These are phyloP conservation scores for Heterocephalus glaber DNA, from an alignment of 2,113 vertebrate genomes.

Conservation along the genomic window DNA sequence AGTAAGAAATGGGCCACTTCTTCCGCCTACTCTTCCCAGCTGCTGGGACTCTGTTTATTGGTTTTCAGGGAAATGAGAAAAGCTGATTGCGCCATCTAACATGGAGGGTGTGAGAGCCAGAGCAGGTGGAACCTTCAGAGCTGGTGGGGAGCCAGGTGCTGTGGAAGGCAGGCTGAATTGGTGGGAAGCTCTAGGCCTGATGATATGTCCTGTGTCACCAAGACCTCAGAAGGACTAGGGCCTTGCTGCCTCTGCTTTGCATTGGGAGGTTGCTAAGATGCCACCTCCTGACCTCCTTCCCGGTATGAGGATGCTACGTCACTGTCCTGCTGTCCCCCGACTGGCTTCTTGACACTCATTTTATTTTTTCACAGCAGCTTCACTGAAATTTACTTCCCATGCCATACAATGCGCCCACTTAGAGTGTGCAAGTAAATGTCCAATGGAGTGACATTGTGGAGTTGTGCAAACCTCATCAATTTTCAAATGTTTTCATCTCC, in stretches of 20 bases:
- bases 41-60: constrained; percentile 36
- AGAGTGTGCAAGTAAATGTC: not conserved
- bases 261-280: rapidly evolving
- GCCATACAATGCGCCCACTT: not conserved
- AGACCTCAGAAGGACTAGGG: not conserved
- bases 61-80: constrained; percentile 80
- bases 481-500: not conserved
- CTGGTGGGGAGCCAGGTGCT: constrained; percentile 71
- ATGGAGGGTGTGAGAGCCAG: constrained; percentile 73
- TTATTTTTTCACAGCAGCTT: not conserved
- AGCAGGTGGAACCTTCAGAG: constrained; percentile 66
- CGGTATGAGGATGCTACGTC: not conserved
- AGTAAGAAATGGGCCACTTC: not conserved
- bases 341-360: not conserved
- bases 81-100: constrained; percentile 70
- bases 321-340: not conserved
- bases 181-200: constrained; percentile 63
- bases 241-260: not conserved
- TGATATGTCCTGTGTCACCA: not conserved
- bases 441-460: not conserved
- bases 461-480: too few species aligned
- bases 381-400: not conserved
- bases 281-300: not conserved
- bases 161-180: constrained; percentile 55
- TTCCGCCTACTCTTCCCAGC: constrained; percentile 29